A percentile compares a stretch with the other conserved stretches of the same genome.
These are phyloP conservation scores for Teleogryllus occipitalis DNA, from an alignment of 1,140 invertebrate species.

Conservation along the genomic window DNA sequence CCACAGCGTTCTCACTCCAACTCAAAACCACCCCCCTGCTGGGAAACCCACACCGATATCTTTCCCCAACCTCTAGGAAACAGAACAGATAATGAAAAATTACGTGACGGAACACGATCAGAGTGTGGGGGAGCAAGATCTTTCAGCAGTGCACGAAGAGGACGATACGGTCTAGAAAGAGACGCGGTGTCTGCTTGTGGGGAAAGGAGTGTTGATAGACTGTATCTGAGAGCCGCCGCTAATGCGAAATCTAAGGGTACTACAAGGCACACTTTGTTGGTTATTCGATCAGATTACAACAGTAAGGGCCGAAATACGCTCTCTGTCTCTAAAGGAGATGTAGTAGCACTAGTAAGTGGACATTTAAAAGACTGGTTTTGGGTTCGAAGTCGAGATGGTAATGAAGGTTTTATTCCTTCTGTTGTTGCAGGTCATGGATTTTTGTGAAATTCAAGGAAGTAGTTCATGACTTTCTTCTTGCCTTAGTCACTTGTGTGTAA, in stretches of 20 bases:
- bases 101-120: slow-evolving; percentile 38
- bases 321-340: slow-evolving; percentile 59
- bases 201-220: slow-evolving; percentile 55
- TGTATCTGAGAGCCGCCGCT: slow-evolving; percentile 52
- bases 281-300: slow-evolving; percentile 56
- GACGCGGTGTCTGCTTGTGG: slow-evolving; percentile 44
- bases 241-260: slow-evolving; percentile 33
- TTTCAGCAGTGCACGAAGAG: slow-evolving; percentile 32
- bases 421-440: slow-evolving; percentile 63
- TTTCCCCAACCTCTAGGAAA: slow-evolving; percentile 54
- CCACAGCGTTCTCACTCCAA: slow-evolving; percentile 18
- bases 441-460: slow-evolving; percentile 39
- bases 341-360: slow-evolving; percentile 53
- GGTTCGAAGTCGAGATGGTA: slow-evolving; percentile 55
- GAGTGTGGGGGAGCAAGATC: slow-evolving; percentile 34
- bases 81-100: slow-evolving; percentile 57
- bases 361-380: slow-evolving; percentile 59
- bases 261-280: slow-evolving; percentile 51
- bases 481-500: not conserved
- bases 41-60: slow-evolving; percentile 69
- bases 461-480: not conserved
- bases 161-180: slow-evolving; percentile 35
- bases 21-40: slow-evolving; percentile 51
- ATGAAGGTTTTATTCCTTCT: slow-evolving; percentile 68
- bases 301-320: slow-evolving; percentile 46